Conservation (phyloP, 2,113 vertebrate species). For the Orcinus orca region DNA sequence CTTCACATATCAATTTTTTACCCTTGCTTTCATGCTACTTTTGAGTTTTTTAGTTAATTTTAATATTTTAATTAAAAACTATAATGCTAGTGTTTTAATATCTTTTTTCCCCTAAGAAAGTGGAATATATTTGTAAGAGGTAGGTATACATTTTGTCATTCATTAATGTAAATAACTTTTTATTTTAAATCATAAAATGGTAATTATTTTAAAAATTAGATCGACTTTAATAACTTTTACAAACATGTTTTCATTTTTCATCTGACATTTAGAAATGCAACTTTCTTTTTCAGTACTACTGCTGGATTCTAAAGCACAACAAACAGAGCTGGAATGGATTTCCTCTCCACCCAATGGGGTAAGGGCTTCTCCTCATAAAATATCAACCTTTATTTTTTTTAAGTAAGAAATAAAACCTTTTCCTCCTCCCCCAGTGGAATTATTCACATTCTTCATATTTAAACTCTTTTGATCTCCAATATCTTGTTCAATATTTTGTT, state of each 20-base stretch:
- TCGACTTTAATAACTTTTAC: not conserved
- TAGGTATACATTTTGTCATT: constrained; percentile 15
- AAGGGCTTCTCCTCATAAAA: constrained; percentile 77
- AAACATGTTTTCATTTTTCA: not conserved
- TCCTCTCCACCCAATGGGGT: constrained; percentile 98
- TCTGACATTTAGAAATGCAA: constrained; percentile 59
- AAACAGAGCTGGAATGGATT: constrained; percentile 99
- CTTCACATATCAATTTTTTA: not conserved
- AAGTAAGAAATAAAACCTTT: constrained; percentile 23
- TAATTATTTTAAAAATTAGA: not conserved
- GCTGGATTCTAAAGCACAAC: constrained; percentile 99
- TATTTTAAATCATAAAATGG: not conserved
- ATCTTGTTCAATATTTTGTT: constrained; percentile 31
- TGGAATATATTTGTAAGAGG: not conserved
- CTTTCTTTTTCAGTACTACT: constrained; percentile 90
- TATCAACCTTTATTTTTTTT: constrained; percentile 19
- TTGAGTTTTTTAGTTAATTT: not conserved
- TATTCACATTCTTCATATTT: constrained; percentile 58
- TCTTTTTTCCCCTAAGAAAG: not conserved
- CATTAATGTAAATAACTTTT: constrained; percentile 3
- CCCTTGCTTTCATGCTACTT: not conserved
- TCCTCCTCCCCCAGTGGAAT: accelerated
- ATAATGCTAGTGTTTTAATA: not conserved
- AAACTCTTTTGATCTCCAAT: constrained; percentile 14
- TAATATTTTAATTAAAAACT: constrained; percentile 20